phyloP scores from a whole-genome alignment of 2,113 vertebrate genomes.

The Corydoras sp. region DNA sequence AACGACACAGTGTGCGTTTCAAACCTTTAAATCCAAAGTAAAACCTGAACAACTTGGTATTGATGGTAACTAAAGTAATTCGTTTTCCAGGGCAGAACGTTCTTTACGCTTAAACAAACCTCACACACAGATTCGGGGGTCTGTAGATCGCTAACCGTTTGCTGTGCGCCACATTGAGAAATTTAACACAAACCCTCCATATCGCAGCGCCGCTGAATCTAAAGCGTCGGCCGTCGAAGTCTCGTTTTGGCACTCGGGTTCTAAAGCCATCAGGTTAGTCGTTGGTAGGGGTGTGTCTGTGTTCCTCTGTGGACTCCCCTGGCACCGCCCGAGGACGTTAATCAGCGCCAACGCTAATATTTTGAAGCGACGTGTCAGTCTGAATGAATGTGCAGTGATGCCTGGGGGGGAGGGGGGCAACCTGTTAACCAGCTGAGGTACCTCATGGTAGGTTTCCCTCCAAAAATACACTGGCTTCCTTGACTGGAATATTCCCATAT shows the following conservation, averaged over 20 bases:
- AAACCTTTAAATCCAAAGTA: too few species aligned
- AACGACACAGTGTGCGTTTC: too few species aligned
- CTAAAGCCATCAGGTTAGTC: constrained; percentile 12
- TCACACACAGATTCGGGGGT: too few species aligned
- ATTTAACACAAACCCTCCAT: constrained; percentile 36
- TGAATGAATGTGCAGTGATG: constrained; percentile 23
- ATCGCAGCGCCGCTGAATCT: constrained; percentile 17
- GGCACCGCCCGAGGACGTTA: constrained; percentile 22
- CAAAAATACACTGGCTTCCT: neutral
- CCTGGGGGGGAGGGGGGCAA: constrained; percentile 21
- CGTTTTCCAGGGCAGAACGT: neutral
- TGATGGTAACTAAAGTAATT: neutral
- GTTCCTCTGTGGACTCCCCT: constrained; percentile 21
- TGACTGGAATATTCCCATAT: neutral
- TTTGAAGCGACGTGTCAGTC: constrained; percentile 31
- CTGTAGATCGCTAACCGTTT: constrained; percentile 8
- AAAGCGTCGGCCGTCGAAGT: neutral
- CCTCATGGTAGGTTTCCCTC: constrained; percentile 11
- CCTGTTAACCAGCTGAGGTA: constrained; percentile 17
- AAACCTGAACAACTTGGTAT: too few species aligned
- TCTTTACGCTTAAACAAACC: neutral
- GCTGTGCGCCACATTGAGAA: constrained; percentile 32
- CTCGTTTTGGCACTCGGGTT: constrained; percentile 23
- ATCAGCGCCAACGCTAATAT: constrained; percentile 44
- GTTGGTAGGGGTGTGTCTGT: constrained; percentile 2